These are phyloP conservation scores for Empidonax alnorum DNA, from an alignment of 2,113 vertebrate species.

Conservation along the genomic window DNA sequence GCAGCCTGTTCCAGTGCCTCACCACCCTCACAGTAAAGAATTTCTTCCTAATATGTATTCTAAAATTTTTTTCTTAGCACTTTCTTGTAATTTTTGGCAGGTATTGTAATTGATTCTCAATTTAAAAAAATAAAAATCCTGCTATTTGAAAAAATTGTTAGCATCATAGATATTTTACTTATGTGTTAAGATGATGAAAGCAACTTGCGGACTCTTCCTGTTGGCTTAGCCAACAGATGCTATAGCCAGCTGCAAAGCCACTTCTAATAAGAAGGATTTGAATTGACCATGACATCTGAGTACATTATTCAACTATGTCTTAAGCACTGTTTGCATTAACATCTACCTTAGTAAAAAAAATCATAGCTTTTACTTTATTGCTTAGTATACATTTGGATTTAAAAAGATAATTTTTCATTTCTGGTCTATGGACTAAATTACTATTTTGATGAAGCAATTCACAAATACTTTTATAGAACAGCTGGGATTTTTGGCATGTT, in stretches of 20 bases:
- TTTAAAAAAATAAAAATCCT: neutral
- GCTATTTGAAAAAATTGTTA: neutral
- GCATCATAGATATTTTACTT: neutral
- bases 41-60: neutral
- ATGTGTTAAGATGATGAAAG: neutral
- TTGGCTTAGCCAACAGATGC: neutral
- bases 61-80: neutral
- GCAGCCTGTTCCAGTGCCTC: neutral
- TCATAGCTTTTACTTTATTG: neutral
- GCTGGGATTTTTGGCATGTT: slow-evolving; percentile 19
- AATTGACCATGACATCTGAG: neutral
- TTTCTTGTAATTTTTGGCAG: neutral
- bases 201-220: neutral
- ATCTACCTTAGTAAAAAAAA: neutral
- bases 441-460: slow-evolving; percentile 54
- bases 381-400: neutral
- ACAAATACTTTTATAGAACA: slow-evolving; percentile 34
- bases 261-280: neutral
- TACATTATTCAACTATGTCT: neutral
- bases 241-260: neutral
- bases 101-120: neutral
- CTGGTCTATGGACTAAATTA: slow-evolving; percentile 12
- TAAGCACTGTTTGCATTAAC: neutral
- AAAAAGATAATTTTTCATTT: neutral
- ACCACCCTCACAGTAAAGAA: neutral